Percentiles rank a stretch among this genome's conserved stretches.
phyloP scores from a whole-genome alignment of 1,140 invertebrate species.

The Cherax destructor region DNA sequence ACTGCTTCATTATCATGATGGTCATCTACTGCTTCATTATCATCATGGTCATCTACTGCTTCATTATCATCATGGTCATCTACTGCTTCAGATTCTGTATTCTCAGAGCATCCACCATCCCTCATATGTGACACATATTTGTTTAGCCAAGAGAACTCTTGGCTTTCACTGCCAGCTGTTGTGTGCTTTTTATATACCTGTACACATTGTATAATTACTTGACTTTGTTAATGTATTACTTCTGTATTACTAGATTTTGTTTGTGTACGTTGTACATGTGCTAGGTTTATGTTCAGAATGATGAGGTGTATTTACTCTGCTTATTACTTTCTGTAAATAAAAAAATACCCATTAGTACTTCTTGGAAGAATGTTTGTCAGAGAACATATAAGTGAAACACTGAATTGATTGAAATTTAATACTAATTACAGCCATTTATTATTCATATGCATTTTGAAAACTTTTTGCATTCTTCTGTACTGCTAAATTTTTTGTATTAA shows the following conservation, averaged over 20 bases:
- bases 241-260: slow-evolving; percentile 7
- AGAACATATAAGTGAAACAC: too few relatives aligned
- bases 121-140: slow-evolving; percentile 13
- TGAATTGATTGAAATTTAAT: too few relatives aligned
- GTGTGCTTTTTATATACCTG: slow-evolving; percentile 24
- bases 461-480: too few relatives aligned
- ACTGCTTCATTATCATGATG: background rate
- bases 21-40: background rate
- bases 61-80: background rate
- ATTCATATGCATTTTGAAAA: too few relatives aligned
- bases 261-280: background rate
- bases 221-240: background rate
- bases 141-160: slow-evolving; percentile 9
- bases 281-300: background rate
- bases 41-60: background rate
- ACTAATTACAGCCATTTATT: too few relatives aligned
- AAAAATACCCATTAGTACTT: too few relatives aligned
- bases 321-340: too few relatives aligned
- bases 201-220: background rate
- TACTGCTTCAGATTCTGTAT: background rate
- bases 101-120: background rate
- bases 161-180: slow-evolving; percentile 25
- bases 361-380: too few relatives aligned
- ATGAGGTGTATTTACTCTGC: background rate
- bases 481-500: too few relatives aligned